These are phyloP conservation scores for Neostethus bicornis DNA, from an alignment of 2,797 vertebrate genomes.

Conservation along the genomic window DNA sequence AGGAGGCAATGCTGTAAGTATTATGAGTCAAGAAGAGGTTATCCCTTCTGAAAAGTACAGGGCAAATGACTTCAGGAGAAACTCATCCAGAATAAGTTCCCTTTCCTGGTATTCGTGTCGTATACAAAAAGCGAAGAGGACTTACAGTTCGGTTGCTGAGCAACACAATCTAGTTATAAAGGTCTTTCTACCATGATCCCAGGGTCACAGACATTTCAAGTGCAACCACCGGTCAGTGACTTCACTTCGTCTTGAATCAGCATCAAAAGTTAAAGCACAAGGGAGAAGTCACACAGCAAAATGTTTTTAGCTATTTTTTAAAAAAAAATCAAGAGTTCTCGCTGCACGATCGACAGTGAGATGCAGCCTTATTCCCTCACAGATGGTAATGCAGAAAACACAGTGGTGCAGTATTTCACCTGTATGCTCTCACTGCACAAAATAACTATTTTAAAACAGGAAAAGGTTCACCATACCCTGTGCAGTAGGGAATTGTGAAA, in stretches of 20 bases:
- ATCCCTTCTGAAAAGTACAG: constrained; percentile 17
- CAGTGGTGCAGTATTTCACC: neutral
- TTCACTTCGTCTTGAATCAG: neutral
- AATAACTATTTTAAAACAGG: neutral
- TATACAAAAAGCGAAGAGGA: neutral
- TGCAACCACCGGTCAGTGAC: constrained; percentile 24
- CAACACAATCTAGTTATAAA: constrained; percentile 23
- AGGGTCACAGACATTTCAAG: constrained; percentile 1
- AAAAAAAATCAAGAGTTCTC: neutral
- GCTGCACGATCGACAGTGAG: neutral
- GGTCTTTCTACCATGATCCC: neutral
- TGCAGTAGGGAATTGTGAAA: too few species aligned
- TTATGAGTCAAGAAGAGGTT: constrained; percentile 18
- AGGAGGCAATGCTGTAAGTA: neutral
- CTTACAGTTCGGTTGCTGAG: constrained; percentile 25
- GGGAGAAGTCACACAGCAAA: neutral
- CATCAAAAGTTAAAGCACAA: neutral
- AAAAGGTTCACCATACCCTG: too few species aligned
- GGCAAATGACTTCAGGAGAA: neutral
- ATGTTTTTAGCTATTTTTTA: neutral
- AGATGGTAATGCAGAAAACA: constrained; percentile 3
- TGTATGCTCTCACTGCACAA: neutral
- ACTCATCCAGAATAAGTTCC: neutral
- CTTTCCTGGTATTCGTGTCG: constrained; percentile 1
- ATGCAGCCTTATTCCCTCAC: neutral